Base-by-base conservation (phyloP, 2,113 vertebrate species). In the Peromyscus polionotus region DNA sequence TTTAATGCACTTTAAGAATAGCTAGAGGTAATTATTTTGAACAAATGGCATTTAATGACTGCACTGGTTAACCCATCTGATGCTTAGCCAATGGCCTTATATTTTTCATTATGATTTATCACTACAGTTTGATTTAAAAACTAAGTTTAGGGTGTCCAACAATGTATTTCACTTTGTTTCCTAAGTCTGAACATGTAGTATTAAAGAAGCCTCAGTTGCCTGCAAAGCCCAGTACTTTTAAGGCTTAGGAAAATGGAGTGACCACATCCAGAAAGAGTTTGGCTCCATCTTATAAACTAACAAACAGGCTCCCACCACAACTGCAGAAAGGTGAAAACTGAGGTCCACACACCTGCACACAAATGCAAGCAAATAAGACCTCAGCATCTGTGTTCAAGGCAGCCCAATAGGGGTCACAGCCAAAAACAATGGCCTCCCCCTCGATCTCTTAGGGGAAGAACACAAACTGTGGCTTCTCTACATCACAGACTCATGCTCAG, bases 21-120 rank as follows among this genome's bases (percentile, higher is more conserved):
- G 75, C 24, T 7, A 83, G 54, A 57, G 8, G 45, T 73, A 67
- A 61, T 68, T 42, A 8, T 39, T 59, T 5, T 39, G 13, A 28
- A 87, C 80, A 90, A 48, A 36, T 39, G 22, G 19, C 42, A 87
- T 13, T 91, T 72, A 77, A 67, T 48, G 39, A 87, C 4, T 9
- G 4, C 10, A 36, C 0, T 45, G 61, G 12, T 81, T 68, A 96
- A 84, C 77, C 7, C 85, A 94, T 39, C 19, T 31, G 4, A 0
- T 65, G 75, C 88, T 95, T 68, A 90, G 88, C 16, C 39, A 96
- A 36, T 72, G 24, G 91, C 57, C 4, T 91, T 72, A 31, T n/a
- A 77, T 77, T n/a, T 39, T 61, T 89, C 79, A 94, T 90, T 88
- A 59, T 76, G 19, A 97, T 31, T 51, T 96, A 61, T 92, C 20